Base-by-base conservation (phyloP, 2,113 vertebrate genomes). In the Reinhardtius hippoglossoides region DNA sequence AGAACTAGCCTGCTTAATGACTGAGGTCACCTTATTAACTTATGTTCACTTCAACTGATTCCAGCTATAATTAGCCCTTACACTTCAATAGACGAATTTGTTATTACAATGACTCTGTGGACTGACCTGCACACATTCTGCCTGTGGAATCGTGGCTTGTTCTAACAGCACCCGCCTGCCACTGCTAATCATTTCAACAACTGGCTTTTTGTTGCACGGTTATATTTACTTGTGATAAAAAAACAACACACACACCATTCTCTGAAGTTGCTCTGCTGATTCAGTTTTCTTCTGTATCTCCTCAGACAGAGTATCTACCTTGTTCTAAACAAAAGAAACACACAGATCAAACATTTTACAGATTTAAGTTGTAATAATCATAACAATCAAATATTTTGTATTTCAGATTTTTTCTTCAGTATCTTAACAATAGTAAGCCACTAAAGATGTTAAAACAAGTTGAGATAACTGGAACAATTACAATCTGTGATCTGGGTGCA, bases 201-300 rank as follows among this genome's bases (percentile, higher is more conserved):
- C 20, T 3, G 12, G 35, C 21, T 59, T 55, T 10, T 26, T 26
- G 20, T 0, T 59, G 18, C 9, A 65, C 6, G 31, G 12, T 57
- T 27, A 37, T 16, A 35, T 21, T 35, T 35, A 50, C 20, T 9
- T n/a, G 3, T 3, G 12, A 12, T 5, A 42, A 14, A 55, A 18
- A 26, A 52, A n/a, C 20, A 16, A 21, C 7, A 15, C 4, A 26
- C 85, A 15, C 87, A 95, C 93, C 80, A 94, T 77, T 68, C 83
- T 89, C 87, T 97, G 92, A 15, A 98, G 80, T 1, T 92, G 76
- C 4, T 92, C 84, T 61, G 94, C 94, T 87, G 93, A 85, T 2
- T 94, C 85, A 0, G 93, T 94, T 78, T 95, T 96, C 78, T 94
- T 92, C 82, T 90, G 95, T 35, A 97, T 91, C 72, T 95, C 80